These are phyloP conservation scores for Coracias cyanogaster DNA, from an alignment of 2,797 vertebrate genomes.

Conservation along the genomic window DNA sequence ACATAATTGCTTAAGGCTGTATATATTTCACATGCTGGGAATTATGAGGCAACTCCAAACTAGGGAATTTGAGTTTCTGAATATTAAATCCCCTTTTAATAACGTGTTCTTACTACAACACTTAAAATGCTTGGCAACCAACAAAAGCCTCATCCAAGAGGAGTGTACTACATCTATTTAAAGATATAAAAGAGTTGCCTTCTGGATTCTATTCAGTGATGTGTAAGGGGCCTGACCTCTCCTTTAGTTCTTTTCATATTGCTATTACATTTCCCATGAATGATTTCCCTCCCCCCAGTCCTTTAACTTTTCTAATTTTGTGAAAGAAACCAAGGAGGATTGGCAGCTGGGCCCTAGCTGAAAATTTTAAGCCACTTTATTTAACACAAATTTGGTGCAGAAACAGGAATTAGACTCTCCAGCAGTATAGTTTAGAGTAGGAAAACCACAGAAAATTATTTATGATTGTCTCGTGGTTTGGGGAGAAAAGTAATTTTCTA, in stretches of 20 bases:
- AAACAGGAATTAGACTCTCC: not conserved
- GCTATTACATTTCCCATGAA: slow-evolving; percentile 65
- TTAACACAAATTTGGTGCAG: not conserved
- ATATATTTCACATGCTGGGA: not conserved
- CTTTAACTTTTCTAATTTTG: slow-evolving; percentile 48
- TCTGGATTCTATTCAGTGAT: slow-evolving; percentile 58
- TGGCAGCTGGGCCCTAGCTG: slow-evolving; percentile 61
- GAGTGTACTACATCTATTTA: slow-evolving; percentile 53
- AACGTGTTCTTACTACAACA: slow-evolving; percentile 69
- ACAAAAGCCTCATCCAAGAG: slow-evolving; percentile 62
- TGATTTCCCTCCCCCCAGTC: slow-evolving; percentile 60
- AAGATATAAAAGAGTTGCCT: slow-evolving; percentile 61
- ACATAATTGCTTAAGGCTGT: not conserved
- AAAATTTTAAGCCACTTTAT: slow-evolving; percentile 39
- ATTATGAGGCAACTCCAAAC: slow-evolving; percentile 15
- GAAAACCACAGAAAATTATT: not conserved
- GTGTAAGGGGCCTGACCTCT: slow-evolving; percentile 47
- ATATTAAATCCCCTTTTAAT: slow-evolving; percentile 74
- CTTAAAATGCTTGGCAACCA: slow-evolving; percentile 71
- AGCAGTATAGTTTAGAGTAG: not conserved
- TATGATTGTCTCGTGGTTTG: not conserved
- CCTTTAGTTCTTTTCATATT: slow-evolving; percentile 71
- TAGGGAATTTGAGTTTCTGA: slow-evolving; percentile 38
- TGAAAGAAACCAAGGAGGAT: slow-evolving; percentile 61
- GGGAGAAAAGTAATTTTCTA: not conserved